Base-by-base conservation (phyloP, 1,140 invertebrate genomes). In the Conopomorpha cramerella region DNA sequence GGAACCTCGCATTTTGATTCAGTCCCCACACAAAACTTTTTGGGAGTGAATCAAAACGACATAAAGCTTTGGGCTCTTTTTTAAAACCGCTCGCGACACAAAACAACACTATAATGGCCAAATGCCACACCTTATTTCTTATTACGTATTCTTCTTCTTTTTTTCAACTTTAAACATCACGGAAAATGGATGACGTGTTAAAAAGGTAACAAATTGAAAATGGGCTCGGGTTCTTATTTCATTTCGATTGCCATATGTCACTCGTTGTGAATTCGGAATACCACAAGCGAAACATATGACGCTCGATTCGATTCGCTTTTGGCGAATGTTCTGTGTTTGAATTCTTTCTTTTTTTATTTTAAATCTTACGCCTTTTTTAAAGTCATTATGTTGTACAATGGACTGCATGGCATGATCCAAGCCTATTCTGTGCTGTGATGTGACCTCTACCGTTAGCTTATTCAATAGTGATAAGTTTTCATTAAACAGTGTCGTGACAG, bases 111-210 rank as follows among this genome's bases (percentile, higher is more conserved):
- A 60, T 66, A 71, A 67, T 60, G 56, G 65, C 34, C 58, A 63
- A 67, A n/a, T n/a, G n/a, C n/a, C n/a, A n/a, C n/a, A n/a, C n/a
- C n/a, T n/a, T n/a, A n/a, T n/a, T n/a, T n/a, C n/a, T n/a, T n/a
- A n/a, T n/a, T 49, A 60, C 64, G 59, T 66, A 52, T 58, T 48
- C 38, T 16, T 33, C 32, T 49, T 62, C 58, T 67, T 71, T 67
- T 53, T 44, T 37, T 32, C 30, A 37, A 55, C 59, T 65, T 57
- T 53, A 46, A 41, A n/a, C n/a, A n/a, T n/a, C n/a, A n/a, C n/a
- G n/a, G n/a, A n/a, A 62, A 71, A 72, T 71, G 61, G 61, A 72
- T 68, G 65, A 72, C 56, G 70, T 71, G 70, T 74, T 74, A 74
- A 74, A 70, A 74, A 70, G 66, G 58, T 70, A 51, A 66, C 54